These are phyloP conservation scores for Ceyx cyanopectus DNA, from an alignment of 2,113 vertebrate species.

Conservation along the genomic window DNA sequence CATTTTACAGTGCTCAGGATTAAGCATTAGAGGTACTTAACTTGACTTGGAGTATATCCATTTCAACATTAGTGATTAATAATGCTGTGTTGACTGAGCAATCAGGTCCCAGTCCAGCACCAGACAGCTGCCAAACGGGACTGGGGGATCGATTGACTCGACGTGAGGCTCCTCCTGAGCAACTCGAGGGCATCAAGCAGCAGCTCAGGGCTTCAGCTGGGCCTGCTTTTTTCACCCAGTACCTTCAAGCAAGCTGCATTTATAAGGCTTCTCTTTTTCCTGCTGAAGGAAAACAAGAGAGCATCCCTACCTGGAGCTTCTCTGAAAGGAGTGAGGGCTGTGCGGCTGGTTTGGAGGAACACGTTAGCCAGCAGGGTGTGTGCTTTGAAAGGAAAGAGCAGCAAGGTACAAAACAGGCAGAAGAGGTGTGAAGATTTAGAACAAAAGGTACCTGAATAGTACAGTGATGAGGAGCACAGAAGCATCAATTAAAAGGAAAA, in stretches of 20 bases:
- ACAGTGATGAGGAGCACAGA: not conserved
- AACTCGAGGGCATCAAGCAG: fast-evolving
- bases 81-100: not conserved
- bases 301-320: not conserved
- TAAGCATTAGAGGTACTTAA: slow-evolving; percentile 7
- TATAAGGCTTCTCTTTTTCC: not conserved
- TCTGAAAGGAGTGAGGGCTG: not conserved
- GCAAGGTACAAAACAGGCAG: not conserved
- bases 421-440: not conserved
- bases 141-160: not conserved
- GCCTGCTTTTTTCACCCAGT: not conserved
- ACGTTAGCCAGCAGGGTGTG: not conserved
- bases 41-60: not conserved
- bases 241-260: not conserved
- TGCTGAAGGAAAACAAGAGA: not conserved
- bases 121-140: not conserved
- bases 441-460: not conserved
- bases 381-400: not conserved
- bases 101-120: not conserved
- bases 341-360: not conserved
- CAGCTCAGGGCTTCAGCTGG: not conserved
- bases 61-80: slow-evolving; percentile 2
- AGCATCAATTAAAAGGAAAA: not conserved
- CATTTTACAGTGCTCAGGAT: not conserved
- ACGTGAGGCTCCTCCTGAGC: not conserved